These are phyloP conservation scores for Crocuta crocuta DNA, from an alignment of 2,113 vertebrate genomes.

Conservation along the genomic window DNA sequence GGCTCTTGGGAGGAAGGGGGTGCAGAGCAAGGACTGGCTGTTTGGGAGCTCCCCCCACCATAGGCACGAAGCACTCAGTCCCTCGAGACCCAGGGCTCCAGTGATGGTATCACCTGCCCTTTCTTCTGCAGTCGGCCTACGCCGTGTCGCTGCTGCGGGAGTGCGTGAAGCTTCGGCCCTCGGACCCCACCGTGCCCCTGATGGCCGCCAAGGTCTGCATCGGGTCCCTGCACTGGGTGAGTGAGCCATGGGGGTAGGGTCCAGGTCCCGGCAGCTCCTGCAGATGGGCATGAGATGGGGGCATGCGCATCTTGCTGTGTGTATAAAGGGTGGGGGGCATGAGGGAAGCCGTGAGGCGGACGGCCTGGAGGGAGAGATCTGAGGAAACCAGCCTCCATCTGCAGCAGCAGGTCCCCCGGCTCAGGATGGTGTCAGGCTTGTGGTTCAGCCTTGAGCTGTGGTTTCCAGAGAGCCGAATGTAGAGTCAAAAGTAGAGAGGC, in stretches of 20 bases:
- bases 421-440: not conserved
- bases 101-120: not conserved
- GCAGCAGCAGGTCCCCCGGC: not conserved
- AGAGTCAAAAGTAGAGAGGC: not conserved
- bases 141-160: constrained; percentile 96
- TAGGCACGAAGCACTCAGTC: not conserved
- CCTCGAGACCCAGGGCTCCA: fast-evolving
- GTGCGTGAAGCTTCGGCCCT: constrained; percentile 93
- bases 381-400: not conserved
- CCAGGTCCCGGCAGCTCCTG: not conserved
- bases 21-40: not conserved
- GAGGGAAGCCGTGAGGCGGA: not conserved
- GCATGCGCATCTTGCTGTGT: not conserved
- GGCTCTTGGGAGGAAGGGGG: not conserved
- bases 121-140: constrained; percentile 89
- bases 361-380: not conserved
- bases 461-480: not conserved
- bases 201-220: constrained; percentile 98
- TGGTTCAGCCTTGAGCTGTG: not conserved
- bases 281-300: not conserved
- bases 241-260: constrained; percentile 46
- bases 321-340: fast-evolving
- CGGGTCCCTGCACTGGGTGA: constrained; percentile 96
- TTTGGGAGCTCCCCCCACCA: not conserved
- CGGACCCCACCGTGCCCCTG: constrained; percentile 93